These are phyloP conservation scores for Conus canariensis DNA, from an alignment of 2,888 invertebrate genomes.

Conservation along the genomic window DNA sequence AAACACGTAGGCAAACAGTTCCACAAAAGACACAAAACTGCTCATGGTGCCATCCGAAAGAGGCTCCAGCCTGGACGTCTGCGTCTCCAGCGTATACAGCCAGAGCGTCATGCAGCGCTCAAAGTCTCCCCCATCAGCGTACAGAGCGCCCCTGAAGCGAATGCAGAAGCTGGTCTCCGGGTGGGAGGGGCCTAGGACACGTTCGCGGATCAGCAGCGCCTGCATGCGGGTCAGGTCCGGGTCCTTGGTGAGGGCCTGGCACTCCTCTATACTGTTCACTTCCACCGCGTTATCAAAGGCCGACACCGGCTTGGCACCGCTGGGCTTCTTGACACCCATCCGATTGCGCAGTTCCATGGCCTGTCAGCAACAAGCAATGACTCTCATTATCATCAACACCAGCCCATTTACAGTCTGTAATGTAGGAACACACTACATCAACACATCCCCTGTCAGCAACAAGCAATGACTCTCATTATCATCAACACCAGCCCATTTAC, in stretches of 20 bases:
- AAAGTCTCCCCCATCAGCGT: constrained; percentile 94
- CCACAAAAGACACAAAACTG: constrained; percentile 95
- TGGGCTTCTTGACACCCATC: constrained; percentile 53
- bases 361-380: constrained; percentile 81
- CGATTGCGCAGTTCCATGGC: constrained; percentile 83
- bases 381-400: not conserved
- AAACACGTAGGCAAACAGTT: constrained; percentile 92
- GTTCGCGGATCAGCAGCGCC: constrained; percentile 90
- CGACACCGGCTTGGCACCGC: constrained; percentile 87
- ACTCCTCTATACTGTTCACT: constrained; percentile 87
- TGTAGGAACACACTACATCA: no score
- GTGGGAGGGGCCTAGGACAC: constrained; percentile 94
- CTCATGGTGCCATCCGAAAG: constrained; percentile 97
- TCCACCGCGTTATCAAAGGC: constrained; percentile 94
- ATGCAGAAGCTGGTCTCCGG: constrained; percentile 98
- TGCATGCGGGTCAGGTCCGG: constrained; percentile 98
- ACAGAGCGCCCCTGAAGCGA: constrained; percentile 93
- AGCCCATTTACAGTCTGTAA: not conserved
- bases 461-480: not conserved
- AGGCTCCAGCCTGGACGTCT: constrained; percentile 93
- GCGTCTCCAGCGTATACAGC: constrained; percentile 98
- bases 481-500: not conserved
- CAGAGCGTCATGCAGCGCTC: constrained; percentile 93
- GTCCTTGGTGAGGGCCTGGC: constrained; percentile 93
- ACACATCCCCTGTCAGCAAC: constrained; percentile 81